Conservation (phyloP, 2,888 invertebrate genomes). For the Agriopis leucophaearia region DNA sequence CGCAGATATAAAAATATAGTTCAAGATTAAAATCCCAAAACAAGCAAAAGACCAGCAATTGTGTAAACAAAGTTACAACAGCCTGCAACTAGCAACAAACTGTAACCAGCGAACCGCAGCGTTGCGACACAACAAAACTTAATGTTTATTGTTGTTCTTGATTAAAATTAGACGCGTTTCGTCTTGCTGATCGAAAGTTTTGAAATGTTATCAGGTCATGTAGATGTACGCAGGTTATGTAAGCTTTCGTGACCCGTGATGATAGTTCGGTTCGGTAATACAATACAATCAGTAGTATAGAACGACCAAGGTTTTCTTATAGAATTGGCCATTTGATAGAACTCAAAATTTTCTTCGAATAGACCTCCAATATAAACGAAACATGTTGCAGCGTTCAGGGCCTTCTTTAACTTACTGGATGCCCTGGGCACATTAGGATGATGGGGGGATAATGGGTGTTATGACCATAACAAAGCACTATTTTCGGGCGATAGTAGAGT, state of each 20-base stretch:
- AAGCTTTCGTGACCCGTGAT: constrained; percentile 1
- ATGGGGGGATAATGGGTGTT: no score
- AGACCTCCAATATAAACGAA: no score
- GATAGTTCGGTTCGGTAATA: no score
- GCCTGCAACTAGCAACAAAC: constrained; percentile 20
- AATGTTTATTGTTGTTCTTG: constrained; percentile 25
- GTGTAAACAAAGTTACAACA: constrained; percentile 21
- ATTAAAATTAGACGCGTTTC: constrained; percentile 6
- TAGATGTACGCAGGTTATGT: background rate
- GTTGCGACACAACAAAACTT: constrained; percentile 27
- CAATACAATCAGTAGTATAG: no score
- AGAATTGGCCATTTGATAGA: no score
- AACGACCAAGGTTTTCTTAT: no score
- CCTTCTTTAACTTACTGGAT: no score
- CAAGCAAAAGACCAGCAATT: constrained; percentile 17
- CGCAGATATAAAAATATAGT: background rate
- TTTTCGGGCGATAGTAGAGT: no score
- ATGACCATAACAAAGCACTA: no score
- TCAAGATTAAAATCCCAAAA: constrained; percentile 13
- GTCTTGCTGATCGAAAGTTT: constrained; percentile 14
- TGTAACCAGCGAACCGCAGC: constrained; percentile 22
- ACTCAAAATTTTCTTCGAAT: no score
- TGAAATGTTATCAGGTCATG: constrained; percentile 10
- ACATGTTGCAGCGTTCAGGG: no score
- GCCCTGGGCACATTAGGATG: no score